Evolutionary conservation across 2,888 invertebrate species (phyloP).

Genomic region (Coleophora deauratella): DNA sequence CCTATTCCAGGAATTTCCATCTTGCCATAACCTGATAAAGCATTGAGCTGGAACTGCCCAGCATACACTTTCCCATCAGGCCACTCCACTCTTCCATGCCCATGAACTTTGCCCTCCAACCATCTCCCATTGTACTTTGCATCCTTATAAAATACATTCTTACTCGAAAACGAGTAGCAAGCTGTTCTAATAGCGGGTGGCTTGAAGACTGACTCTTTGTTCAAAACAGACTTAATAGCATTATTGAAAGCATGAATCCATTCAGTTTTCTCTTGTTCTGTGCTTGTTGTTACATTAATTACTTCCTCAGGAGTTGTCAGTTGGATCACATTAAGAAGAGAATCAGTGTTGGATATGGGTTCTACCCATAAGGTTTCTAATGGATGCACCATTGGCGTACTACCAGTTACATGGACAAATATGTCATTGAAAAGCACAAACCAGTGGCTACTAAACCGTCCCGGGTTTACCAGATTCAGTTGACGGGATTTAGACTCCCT

Average conservation of each 20-base stretch:
- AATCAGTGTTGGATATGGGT: slow-evolving; percentile 78
- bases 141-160: slow-evolving; percentile 81
- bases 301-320: slow-evolving; percentile 87
- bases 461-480: slow-evolving; percentile 79
- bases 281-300: slow-evolving; percentile 77
- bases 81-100: slow-evolving; percentile 87
- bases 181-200: slow-evolving; percentile 83
- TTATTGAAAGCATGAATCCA: slow-evolving; percentile 86
- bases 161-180: slow-evolving; percentile 79
- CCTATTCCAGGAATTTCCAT: slow-evolving; percentile 78
- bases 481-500: slow-evolving; percentile 83
- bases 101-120: slow-evolving; percentile 88
- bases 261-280: slow-evolving; percentile 82
- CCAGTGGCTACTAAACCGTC: slow-evolving; percentile 84
- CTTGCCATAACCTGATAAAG: slow-evolving; percentile 81
- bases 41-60: slow-evolving; percentile 86
- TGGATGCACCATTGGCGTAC: slow-evolving; percentile 77
- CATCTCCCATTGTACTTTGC: slow-evolving; percentile 88
- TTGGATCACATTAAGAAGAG: slow-evolving; percentile 76
- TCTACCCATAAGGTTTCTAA: slow-evolving; percentile 88
- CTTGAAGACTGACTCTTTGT: slow-evolving; percentile 75
- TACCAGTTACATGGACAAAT: slow-evolving; percentile 83
- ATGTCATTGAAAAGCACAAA: slow-evolving; percentile 88
- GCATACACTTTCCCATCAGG: slow-evolving; percentile 84
- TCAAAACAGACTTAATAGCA: slow-evolving; percentile 80